Evolutionary conservation across 2,797 vertebrate species (phyloP).

Genomic region (Potorous gilbertii): DNA sequence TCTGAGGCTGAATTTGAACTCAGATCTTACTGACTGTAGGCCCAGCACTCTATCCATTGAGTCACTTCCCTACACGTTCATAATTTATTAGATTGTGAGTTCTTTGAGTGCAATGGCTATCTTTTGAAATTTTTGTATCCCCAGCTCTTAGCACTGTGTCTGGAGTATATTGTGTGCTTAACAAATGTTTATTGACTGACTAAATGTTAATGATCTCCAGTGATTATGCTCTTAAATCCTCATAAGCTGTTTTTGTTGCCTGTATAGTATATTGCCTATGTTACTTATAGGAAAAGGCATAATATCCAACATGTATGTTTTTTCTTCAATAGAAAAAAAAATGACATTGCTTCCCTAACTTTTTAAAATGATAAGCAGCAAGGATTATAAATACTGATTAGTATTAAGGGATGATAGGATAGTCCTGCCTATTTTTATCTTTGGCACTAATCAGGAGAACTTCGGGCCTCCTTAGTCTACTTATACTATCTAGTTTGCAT

Average conservation of each 20-base stretch:
- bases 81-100: neutral
- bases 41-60: neutral
- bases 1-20: neutral
- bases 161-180: neutral
- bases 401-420: neutral
- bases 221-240: slow-evolving; percentile 45
- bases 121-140: neutral
- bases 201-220: slow-evolving; percentile 25
- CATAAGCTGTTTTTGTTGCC: slow-evolving; percentile 43
- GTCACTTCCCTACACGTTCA: slow-evolving; percentile 14
- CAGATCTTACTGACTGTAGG: neutral
- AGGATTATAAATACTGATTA: neutral
- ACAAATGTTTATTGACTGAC: neutral
- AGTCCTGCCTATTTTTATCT: neutral
- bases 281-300: slow-evolving; percentile 20
- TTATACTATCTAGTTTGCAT: neutral
- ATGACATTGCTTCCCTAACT: neutral
- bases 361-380: neutral
- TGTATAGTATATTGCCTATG: neutral
- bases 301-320: neutral
- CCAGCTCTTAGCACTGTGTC: neutral
- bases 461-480: neutral
- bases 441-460: neutral
- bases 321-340: slow-evolving; percentile 44
- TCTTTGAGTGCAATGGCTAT: neutral